phyloP scores from a whole-genome alignment of 2,888 invertebrate species.

The Limnephilus rhombicus region DNA sequence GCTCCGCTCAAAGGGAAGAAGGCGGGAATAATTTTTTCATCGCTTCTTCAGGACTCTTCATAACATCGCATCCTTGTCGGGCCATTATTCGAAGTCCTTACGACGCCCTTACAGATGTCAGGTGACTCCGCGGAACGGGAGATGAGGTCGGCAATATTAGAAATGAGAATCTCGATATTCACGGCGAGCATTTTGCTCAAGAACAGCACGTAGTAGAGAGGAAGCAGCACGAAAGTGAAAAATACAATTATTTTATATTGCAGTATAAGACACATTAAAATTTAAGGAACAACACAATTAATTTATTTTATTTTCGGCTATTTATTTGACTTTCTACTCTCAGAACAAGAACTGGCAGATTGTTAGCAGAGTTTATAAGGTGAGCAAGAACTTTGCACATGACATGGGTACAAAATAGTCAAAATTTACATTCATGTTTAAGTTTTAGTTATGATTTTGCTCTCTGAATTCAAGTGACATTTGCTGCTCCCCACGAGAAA shows the following conservation, averaged over 20 bases:
- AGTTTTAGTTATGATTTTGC: no score
- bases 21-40: slow-evolving; percentile 15
- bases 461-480: not conserved
- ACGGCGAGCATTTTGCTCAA: not conserved
- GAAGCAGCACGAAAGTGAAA: not conserved
- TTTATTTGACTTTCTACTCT: not conserved
- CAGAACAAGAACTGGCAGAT: not conserved
- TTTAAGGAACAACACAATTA: no score
- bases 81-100: not conserved
- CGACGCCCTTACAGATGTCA: not conserved
- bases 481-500: not conserved
- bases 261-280: no score
- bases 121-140: not conserved
- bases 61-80: not conserved
- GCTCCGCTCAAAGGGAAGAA: slow-evolving; percentile 11
- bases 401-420: not conserved
- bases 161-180: not conserved
- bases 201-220: not conserved
- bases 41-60: slow-evolving; percentile 26
- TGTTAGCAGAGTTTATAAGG: not conserved
- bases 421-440: not conserved
- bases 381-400: not conserved
- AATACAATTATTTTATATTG: not conserved
- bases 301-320: no score
- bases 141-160: not conserved